phyloP scores from a whole-genome alignment of 2,113 vertebrate genomes.

The Garra rufa region DNA sequence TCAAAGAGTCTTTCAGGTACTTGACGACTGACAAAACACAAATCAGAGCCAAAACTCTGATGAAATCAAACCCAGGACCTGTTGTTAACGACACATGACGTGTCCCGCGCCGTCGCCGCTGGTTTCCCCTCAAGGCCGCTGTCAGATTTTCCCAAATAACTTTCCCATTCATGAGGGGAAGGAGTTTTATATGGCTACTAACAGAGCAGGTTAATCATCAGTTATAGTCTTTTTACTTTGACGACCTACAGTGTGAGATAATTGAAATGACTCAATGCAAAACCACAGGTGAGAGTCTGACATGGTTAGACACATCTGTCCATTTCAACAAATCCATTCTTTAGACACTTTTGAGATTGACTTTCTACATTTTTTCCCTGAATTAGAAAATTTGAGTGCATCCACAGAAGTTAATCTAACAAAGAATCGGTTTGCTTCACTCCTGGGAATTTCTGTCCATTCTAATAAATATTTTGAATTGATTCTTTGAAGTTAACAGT shows the following conservation, averaged over 20 bases:
- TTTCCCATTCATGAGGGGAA: not conserved
- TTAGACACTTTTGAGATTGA: not conserved
- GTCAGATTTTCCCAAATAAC: conserved; percentile 33
- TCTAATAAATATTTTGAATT: no score
- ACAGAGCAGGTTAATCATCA: not conserved
- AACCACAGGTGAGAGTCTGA: not conserved
- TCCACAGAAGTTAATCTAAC: no score
- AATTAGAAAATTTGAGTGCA: no score
- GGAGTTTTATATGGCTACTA: not conserved
- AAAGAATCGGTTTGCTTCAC: no score
- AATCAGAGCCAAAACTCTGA: conserved; percentile 64
- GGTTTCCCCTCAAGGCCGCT: conserved; percentile 64
- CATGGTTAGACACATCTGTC: not conserved
- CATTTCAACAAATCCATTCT: not conserved
- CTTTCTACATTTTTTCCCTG: not conserved
- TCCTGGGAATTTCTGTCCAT: no score
- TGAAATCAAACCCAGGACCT: conserved; percentile 59
- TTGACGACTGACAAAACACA: conserved; percentile 60
- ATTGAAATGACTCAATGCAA: not conserved
- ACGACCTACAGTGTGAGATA: conserved; percentile 44
- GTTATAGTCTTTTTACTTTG: conserved; percentile 5
- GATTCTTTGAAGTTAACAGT: no score
- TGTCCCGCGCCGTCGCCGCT: conserved; percentile 56
- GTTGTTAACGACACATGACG: conserved; percentile 64
- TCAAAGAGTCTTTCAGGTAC: conserved; percentile 28